Evolutionary conservation across 2,797 vertebrate species (phyloP).

Genomic region (Dallia pectoralis): DNA sequence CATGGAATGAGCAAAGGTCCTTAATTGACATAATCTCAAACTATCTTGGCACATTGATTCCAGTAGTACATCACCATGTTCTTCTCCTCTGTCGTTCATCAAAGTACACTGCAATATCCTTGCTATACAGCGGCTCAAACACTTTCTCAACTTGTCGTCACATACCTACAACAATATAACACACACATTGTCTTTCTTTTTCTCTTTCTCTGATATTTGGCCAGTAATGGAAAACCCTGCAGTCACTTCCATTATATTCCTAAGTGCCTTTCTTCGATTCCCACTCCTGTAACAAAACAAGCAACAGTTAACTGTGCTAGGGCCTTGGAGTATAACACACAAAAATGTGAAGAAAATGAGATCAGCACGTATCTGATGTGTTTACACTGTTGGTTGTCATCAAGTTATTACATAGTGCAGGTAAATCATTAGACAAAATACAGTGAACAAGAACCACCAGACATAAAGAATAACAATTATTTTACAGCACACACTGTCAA

Average conservation of each 20-base stretch:
- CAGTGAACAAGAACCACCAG: too few relatives aligned
- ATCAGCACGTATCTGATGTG: too few relatives aligned
- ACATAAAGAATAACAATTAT: too few relatives aligned
- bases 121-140: constrained; percentile 1
- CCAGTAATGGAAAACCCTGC: constrained; percentile 8
- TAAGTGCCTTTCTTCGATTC: constrained; percentile 89
- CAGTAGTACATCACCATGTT: neutral
- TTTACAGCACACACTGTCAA: too few relatives aligned
- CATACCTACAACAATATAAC: neutral
- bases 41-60: neutral
- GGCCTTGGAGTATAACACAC: neutral
- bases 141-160: constrained; percentile 15
- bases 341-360: neutral
- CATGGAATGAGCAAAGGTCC: neutral
- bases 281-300: constrained; percentile 80
- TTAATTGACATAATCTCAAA: neutral
- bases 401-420: too few relatives aligned
- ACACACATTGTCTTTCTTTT: neutral
- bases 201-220: constrained; percentile 16
- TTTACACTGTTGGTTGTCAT: too few relatives aligned
- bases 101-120: neutral
- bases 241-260: neutral
- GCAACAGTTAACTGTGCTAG: neutral
- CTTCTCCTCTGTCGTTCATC: constrained; percentile 16
- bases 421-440: too few relatives aligned